Conservation (phyloP, 92 coral and sea anemone species). For the Chrysogorgia sp. region DNA sequence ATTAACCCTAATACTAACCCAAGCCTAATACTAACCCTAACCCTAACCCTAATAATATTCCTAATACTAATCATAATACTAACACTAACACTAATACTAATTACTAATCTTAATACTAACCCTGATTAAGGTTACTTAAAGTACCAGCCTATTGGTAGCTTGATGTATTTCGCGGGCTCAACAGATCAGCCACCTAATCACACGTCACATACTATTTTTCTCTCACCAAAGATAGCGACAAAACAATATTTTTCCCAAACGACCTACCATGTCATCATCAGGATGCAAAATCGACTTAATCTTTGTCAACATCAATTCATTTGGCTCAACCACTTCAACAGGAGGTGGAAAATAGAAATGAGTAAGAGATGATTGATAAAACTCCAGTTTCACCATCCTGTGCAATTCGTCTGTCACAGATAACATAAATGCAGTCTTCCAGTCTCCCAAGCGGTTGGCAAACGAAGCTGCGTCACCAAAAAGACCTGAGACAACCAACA, state of each 20-base stretch:
- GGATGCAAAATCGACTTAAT: slow-evolving; percentile 24
- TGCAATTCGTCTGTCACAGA: slow-evolving; percentile 59
- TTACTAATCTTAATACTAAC: no score
- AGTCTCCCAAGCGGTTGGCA: slow-evolving; percentile 85
- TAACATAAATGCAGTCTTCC: slow-evolving; percentile 91
- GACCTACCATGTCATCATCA: slow-evolving; percentile 2
- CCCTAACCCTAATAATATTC: no score
- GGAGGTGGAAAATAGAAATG: not conserved
- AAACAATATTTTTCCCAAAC: no score
- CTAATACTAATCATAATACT: no score
- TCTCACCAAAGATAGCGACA: no score
- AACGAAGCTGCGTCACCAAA: slow-evolving; percentile 86
- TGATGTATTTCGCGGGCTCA: no score
- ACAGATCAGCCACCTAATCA: no score
- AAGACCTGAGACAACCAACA: slow-evolving; percentile 85
- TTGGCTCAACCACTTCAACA: slow-evolving; percentile 13
- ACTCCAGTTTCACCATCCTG: not conserved
- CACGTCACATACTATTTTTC: not conserved
- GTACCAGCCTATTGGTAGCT: no score
- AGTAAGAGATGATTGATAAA: not conserved
- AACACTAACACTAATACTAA: no score
- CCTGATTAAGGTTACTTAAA: no score
- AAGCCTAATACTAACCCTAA: no score
- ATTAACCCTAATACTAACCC: no score
- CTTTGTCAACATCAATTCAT: slow-evolving; percentile 4